Conservation (phyloP, 2,797 vertebrate species). For the Thunnus albacares region DNA sequence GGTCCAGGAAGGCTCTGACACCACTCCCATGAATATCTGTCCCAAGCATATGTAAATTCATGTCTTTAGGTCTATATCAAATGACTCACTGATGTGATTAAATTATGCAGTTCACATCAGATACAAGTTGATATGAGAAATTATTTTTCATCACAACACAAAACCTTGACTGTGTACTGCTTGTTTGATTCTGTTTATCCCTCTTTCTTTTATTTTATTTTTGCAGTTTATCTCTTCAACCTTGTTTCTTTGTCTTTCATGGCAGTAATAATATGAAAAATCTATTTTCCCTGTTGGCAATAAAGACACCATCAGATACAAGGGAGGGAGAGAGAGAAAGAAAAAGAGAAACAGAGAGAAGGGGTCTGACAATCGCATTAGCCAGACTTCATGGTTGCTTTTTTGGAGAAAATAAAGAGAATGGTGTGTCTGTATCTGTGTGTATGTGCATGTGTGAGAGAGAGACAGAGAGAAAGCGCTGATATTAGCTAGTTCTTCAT, state of each 20-base stretch:
- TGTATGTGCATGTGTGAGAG: background rate
- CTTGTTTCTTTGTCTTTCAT: conserved; percentile 43
- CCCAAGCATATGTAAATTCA: background rate
- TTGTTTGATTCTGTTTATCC: conserved; percentile 5
- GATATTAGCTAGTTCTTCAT: conserved; percentile 67
- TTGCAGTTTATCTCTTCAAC: conserved; percentile 52
- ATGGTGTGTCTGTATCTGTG: conserved; percentile 4
- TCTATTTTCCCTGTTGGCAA: conserved; percentile 56
- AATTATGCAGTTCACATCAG: conserved; percentile 9
- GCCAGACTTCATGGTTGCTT: conserved; percentile 50
- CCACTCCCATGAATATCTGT: background rate
- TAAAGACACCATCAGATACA: conserved; percentile 67
- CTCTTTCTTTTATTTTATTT: conserved; percentile 25
- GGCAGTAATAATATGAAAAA: conserved; percentile 63
- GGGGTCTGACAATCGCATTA: conserved; percentile 66
- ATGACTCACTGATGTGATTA: conserved; percentile 26
- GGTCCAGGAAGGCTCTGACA: background rate
- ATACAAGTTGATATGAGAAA: conserved; percentile 18
- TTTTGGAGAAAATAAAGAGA: conserved; percentile 56
- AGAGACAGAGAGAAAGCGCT: conserved; percentile 31
- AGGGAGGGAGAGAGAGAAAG: conserved; percentile 9
- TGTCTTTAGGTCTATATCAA: background rate
- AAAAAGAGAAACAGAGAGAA: conserved; percentile 3
- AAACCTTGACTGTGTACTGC: conserved; percentile 17
- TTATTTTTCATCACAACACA: conserved; percentile 12